Conservation (phyloP, 2,797 vertebrate species). For the Myotis vivesi region DNA sequence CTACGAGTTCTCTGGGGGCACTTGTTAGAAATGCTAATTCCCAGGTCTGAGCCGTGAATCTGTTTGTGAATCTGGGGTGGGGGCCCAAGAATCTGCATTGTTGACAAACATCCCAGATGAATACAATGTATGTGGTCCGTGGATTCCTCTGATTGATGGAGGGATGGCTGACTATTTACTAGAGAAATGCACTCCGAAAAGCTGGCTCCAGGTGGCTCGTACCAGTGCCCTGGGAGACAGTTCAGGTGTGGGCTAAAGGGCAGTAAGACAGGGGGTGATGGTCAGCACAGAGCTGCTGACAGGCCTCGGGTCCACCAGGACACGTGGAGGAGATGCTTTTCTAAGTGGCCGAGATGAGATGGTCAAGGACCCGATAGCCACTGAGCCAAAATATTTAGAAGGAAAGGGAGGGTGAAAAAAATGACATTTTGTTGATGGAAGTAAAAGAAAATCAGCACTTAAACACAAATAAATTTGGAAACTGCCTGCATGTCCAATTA, state of each 20-base stretch:
- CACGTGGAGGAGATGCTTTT: not conserved
- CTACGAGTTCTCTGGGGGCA: not conserved
- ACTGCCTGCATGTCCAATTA: not conserved
- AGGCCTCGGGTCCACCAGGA: not conserved
- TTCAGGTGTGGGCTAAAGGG: not conserved
- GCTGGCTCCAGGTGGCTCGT: not conserved
- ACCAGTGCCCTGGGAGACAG: not conserved
- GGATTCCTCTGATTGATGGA: not conserved
- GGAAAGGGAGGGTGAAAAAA: not conserved
- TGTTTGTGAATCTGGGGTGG: not conserved
- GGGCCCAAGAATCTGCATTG: not conserved
- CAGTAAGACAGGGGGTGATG: not conserved
- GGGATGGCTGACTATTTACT: not conserved
- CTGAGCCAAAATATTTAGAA: not conserved
- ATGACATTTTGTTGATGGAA: not conserved
- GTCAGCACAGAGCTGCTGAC: accelerated
- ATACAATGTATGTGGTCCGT: not conserved
- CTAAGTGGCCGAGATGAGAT: not conserved
- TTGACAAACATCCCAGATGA: not conserved
- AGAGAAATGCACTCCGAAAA: not conserved
- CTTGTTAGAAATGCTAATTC: not conserved
- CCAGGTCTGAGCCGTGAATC: not conserved
- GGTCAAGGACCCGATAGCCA: not conserved
- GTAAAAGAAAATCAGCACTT: not conserved
- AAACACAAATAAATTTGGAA: not conserved